Conservation (phyloP, 2,888 invertebrate species). For the Lycaena phlaeas region DNA sequence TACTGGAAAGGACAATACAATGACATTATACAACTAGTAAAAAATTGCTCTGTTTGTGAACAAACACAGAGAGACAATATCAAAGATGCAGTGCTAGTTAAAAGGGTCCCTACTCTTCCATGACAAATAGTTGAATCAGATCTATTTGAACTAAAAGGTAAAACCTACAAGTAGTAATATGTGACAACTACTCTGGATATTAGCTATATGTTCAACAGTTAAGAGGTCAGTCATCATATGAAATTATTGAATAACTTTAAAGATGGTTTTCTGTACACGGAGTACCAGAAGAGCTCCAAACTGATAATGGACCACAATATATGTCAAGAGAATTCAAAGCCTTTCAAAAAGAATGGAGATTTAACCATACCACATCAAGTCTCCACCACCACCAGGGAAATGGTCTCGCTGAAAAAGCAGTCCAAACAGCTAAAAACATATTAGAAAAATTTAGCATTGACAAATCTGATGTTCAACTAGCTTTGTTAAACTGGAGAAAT, state of each 20-base stretch:
- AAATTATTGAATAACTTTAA: constrained; percentile 5
- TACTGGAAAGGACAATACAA: constrained; percentile 12
- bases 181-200: constrained; percentile 8
- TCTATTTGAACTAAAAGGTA: constrained; percentile 12
- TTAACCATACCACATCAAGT: constrained; percentile 16
- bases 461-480: constrained; percentile 16
- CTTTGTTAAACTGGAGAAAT: constrained; percentile 18
- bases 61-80: constrained; percentile 11
- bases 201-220: constrained; percentile 6
- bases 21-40: constrained; percentile 5
- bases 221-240: constrained; percentile 1
- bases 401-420: constrained; percentile 10
- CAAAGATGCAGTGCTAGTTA: constrained; percentile 11
- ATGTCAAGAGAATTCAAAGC: no score
- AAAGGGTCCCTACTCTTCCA: constrained; percentile 14
- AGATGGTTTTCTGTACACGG: constrained; percentile 7
- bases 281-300: constrained; percentile 16
- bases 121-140: constrained; percentile 17
- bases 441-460: constrained; percentile 12
- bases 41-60: constrained; percentile 8
- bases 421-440: constrained; percentile 13
- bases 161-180: constrained; percentile 11
- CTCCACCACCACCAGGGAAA: constrained; percentile 14
- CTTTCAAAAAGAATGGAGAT: constrained; percentile 15
- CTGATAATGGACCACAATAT: constrained; percentile 5